Evolutionary conservation across 2,113 vertebrate species (phyloP), one percentile per base, ranked within the genome.

Genomic region (Clinocottus analis): DNA sequence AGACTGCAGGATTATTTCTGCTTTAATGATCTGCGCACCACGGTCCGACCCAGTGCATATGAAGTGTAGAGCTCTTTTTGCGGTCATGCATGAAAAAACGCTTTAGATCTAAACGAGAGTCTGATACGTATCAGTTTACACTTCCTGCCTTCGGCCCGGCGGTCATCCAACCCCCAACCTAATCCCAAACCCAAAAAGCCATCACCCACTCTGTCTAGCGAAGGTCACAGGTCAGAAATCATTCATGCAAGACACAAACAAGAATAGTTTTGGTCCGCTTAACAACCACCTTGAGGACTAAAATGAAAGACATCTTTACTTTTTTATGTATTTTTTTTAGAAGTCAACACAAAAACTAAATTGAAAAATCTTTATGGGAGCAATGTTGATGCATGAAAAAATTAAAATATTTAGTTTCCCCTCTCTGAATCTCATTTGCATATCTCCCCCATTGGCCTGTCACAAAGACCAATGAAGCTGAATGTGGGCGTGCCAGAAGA

Each of bases 31-130:
- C 92, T 71, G 39, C 45, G 59, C 74, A 35, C 83, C 51, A 47
- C 10, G 68, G 73, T 69, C 72, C 72, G 49, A 71, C 75, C 47
- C 8, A 77, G 84, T 83, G 80, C 58, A 77, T 53, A 83, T 84
- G 85, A 87, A 85, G 89, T 88, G 82, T 27, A 17, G 83, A 80
- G 82, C 80, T 85, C 81, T 82, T 59, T 72, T 82, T 82, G 86
- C 72, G 8, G 85, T 93, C 89, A 92, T 78, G 92, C 87, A 81
- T 88, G 86, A 91, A 72, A 86, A 89, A 65, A 51, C 33, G 83
- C 87, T 92, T 93, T 79, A 90, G 87, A 92, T 90, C 85, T 89
- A 90, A 93, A 92, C 85, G 90, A 90, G 45, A 79, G 82, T 68
- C 82, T 76, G 85, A 83, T 75, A 85, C 82, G 78, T 87, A 91